A percentile compares a stretch with the other conserved stretches of the same genome.
phyloP scores from a whole-genome alignment of 1,140 invertebrate genomes.

The Pogonomyrmex barbatus region DNA sequence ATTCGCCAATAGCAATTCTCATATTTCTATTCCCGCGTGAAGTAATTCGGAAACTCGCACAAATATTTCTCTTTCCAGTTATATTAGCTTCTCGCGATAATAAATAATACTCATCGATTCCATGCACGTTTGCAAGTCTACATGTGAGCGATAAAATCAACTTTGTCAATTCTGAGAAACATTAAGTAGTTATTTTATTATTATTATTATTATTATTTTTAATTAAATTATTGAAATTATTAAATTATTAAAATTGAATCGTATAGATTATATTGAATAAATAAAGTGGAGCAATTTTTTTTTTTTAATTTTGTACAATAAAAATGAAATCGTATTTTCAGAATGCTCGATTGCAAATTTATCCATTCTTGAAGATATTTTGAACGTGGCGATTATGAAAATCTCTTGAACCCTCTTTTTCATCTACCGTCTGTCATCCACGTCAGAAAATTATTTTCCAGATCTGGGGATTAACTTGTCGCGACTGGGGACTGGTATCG shows the following conservation, averaged over 20 bases:
- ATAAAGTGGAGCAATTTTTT: neutral
- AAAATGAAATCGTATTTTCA: neutral
- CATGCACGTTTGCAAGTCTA: neutral
- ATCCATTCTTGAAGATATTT: conserved; percentile 13
- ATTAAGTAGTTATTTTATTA: neutral
- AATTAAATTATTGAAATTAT: neutral
- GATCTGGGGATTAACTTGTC: conserved; percentile 76
- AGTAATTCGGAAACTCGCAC: conserved; percentile 44
- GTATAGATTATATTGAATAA: neutral
- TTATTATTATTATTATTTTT: neutral
- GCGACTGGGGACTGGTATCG: conserved; percentile 55
- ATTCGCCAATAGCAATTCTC: conserved; percentile 67
- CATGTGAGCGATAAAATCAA: neutral
- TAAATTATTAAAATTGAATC: neutral
- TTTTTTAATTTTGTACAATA: neutral
- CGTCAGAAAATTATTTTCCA: conserved; percentile 70
- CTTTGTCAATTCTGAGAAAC: neutral
- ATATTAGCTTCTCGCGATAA: neutral
- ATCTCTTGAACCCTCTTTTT: conserved; percentile 59
- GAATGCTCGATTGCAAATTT: conserved; percentile 8
- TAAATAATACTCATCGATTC: neutral
- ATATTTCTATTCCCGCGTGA: conserved; percentile 28
- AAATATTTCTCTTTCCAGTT: conserved; percentile 23
- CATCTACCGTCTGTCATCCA: conserved; percentile 37
- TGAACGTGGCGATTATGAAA: conserved; percentile 63